Percentiles rank a stretch among this genome's conserved stretches.
Conservation (phyloP, 2,797 vertebrate species). For the Limnodromus scolopaceus region DNA sequence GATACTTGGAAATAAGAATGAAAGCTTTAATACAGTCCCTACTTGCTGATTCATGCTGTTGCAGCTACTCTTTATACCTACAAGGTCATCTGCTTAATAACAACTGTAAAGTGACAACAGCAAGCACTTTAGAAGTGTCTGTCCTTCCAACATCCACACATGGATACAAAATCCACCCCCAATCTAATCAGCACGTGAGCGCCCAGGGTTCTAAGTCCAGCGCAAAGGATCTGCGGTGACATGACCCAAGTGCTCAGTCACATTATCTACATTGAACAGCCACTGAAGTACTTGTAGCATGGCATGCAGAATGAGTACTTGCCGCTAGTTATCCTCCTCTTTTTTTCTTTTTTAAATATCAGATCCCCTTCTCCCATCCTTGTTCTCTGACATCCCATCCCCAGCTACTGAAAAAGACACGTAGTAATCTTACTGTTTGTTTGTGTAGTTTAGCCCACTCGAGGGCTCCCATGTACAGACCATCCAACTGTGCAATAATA, state of each 20-base stretch:
- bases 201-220: not conserved
- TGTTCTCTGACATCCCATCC: not conserved
- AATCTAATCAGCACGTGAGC: not conserved
- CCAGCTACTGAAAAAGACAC: conserved; percentile 35
- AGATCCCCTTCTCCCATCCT: not conserved
- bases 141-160: not conserved
- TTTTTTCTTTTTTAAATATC: not conserved
- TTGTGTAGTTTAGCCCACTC: conserved; percentile 83
- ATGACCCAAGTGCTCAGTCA: not conserved
- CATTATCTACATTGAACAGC: not conserved
- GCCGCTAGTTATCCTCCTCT: not conserved
- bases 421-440: conserved; percentile 77
- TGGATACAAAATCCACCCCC: not conserved
- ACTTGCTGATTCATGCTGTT: not conserved
- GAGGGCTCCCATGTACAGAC: conserved; percentile 84
- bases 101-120: not conserved
- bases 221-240: not conserved
- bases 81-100: not conserved
- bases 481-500: conserved; percentile 88
- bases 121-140: not conserved
- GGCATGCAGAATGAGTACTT: not conserved
- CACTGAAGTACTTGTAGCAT: not conserved
- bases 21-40: not conserved
- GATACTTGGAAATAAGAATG: not conserved
- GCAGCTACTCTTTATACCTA: not conserved